Evolutionary conservation across 2,113 vertebrate genomes (phyloP).

Genomic region (Stigmatopora argus): DNA sequence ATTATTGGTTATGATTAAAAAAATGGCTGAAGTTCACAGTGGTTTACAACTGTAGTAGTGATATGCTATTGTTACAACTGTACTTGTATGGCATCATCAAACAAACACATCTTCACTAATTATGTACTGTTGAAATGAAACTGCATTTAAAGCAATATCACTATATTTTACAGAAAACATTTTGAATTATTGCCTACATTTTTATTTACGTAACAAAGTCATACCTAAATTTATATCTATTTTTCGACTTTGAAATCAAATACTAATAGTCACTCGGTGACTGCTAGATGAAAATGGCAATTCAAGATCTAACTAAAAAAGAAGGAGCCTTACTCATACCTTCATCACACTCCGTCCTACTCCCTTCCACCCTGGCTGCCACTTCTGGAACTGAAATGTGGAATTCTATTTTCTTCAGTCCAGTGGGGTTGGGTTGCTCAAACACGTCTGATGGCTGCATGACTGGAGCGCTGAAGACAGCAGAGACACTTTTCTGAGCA

Average conservation of each 20-base stretch:
- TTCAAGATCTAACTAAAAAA: neutral
- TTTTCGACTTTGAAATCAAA: neutral
- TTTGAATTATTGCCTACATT: too few relatives aligned
- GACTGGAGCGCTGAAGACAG: slow-evolving; percentile 68
- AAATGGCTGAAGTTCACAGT: too few relatives aligned
- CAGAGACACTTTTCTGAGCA: slow-evolving; percentile 32
- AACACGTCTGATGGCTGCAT: slow-evolving; percentile 91
- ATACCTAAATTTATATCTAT: too few relatives aligned
- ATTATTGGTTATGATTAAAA: too few relatives aligned
- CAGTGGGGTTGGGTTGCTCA: slow-evolving; percentile 80
- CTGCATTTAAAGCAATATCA: too few relatives aligned
- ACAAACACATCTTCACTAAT: neutral
- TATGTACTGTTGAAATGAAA: too few relatives aligned
- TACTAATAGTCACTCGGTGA: neutral
- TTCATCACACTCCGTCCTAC: slow-evolving; percentile 20
- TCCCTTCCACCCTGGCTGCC: slow-evolving; percentile 62
- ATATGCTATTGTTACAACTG: too few relatives aligned
- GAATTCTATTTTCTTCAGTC: slow-evolving; percentile 88
- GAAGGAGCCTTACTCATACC: slow-evolving; percentile 36
- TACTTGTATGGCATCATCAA: neutral
- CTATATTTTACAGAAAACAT: too few relatives aligned
- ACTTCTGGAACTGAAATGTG: slow-evolving; percentile 80
- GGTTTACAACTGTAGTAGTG: too few relatives aligned
- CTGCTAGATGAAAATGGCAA: neutral
- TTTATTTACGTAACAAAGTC: too few relatives aligned